Base-by-base conservation (phyloP, 2,888 invertebrate genomes). In the Troides oblongomaculatus region DNA sequence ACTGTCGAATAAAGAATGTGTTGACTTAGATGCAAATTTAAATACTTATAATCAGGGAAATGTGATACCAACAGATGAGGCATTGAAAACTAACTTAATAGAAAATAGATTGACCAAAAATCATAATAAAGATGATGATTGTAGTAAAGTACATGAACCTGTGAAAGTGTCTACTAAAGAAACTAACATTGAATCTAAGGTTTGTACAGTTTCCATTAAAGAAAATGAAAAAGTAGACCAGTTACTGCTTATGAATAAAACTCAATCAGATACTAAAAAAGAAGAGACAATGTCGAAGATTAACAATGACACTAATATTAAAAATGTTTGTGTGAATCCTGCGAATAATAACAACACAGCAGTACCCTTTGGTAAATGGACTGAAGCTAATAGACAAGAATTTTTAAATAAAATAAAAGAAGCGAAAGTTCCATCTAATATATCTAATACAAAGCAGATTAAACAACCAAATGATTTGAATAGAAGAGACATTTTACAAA, bases 311-410 rank as follows among this genome's bases (percentile, higher is more conserved):
- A 53, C 53, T 2, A 53, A 53, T 53, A 53, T 53, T 53, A 53
- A 74, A 61, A 69, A 66, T 66, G 30, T 68, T 25, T 80, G 81
- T 70, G 39, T 76, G 36, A 87, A 84, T 74, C 78, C 84, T 59
- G 78, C 79, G 1, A 85, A 82, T 65, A 88, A 85, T 73, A 89
- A 87, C 74, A 84, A 87, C 73, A 76, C 81, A 39, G 84, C 87
- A 53, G 92, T 92, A 57, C 92, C 92, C 50, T 92, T 92, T 77
- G 92, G 92, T 10, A 86, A 90, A 78, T 92, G 92, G 92, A 92
- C 92, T 56, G 89, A 88, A 72, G 91, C 84, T 8, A 88, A 92
- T 74, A 87, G 90, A 68, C 90, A 91, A 79, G 90, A 88, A 59
- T 92, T 91, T 77, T 78, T 92, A 25, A 86, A 87, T 73, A 90